Base-by-base conservation (phyloP, 2,888 invertebrate genomes). In the Ommatoiulus sabulosus region DNA sequence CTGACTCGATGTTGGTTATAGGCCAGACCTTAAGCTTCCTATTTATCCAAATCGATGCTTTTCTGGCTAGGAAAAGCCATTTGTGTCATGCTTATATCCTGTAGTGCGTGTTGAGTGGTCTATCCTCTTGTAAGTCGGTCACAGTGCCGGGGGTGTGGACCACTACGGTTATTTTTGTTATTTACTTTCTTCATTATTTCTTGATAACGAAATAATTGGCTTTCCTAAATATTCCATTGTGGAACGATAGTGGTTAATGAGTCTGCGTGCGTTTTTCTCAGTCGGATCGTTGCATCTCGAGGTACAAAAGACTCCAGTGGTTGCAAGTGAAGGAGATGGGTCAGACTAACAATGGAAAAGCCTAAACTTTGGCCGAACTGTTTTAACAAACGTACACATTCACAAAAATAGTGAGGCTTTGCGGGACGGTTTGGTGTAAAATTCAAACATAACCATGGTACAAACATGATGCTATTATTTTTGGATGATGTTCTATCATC, bases 21-120 rank as follows among this genome's bases (percentile, higher is more conserved):
- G 63, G 20, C 63, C 20, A 63, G 63, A 35, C 35, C 35, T 20
- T 20, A 57, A 57, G 80, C 80, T 80, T 80, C 80, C 24, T 80
- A 80, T 80, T 35, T 80, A 80, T 80, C 10, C 80, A 35, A 72
- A 57, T 57, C 57, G n/a, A 57, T 80, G 24, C 35, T 80, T 80
- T 80, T 24, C 4, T 24, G 72, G 12, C 80, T 52, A 10, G 35
- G 35, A 80, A 12, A 3, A 35, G 15, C 80, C 6, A 15, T 80
- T 24, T 35, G 24, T 80, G 10, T 48, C 3, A 35, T 35, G 24
- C 35, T 57, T n/a, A 3, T 57, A 57, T 57, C n/a, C n/a, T 12
- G 57, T 12, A 57, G 80, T 35, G 80, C 15, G 35, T 80, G 80
- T 10, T 24, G 24, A 72, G 8, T 72, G 24, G 72, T 24, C 72